Evolutionary conservation across 2,113 vertebrate genomes (phyloP).

Genomic region (Brienomyrus brachyistius): DNA sequence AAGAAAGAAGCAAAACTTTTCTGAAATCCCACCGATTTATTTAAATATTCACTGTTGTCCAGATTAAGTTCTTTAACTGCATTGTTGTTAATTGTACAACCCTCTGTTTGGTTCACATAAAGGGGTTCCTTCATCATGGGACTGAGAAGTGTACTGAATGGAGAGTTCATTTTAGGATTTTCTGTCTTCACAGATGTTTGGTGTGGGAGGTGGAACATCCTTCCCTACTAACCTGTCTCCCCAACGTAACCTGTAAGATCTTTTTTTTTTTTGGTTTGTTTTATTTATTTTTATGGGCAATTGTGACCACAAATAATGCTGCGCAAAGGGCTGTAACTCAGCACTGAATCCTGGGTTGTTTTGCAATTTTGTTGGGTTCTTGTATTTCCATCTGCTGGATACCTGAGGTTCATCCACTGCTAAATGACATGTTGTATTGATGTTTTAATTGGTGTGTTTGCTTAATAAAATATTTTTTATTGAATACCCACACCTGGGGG

Average conservation of each 20-base stretch:
- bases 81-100: neutral
- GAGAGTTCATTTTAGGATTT: neutral
- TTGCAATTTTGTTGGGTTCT: neutral
- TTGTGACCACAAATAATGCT: neutral
- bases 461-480: neutral
- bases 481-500: neutral
- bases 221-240: neutral
- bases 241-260: no score
- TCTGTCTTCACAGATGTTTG: neutral
- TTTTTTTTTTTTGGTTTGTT: neutral
- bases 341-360: neutral
- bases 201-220: neutral
- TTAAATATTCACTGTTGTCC: neutral
- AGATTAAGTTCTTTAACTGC: neutral
- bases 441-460: neutral
- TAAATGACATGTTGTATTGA: neutral
- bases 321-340: neutral
- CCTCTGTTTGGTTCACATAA: neutral
- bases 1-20: neutral
- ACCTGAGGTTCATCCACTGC: neutral
- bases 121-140: neutral
- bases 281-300: neutral
- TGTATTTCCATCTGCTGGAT: neutral
- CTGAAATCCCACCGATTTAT: neutral
- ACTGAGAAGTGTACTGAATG: neutral